Base-by-base conservation (phyloP, 2,888 invertebrate species). In the Brachyptera risi region DNA sequence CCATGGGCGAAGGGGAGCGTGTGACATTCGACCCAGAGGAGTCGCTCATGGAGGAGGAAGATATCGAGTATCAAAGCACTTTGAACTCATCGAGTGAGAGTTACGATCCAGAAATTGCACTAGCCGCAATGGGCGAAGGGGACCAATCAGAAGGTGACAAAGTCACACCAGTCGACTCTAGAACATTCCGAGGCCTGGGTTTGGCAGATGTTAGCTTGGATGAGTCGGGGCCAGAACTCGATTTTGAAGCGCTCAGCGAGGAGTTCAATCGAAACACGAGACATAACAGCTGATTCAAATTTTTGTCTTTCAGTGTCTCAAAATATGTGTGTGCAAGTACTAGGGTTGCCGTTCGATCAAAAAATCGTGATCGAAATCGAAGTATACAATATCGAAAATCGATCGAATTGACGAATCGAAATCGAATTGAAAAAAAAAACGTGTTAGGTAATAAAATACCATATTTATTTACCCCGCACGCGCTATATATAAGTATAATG, bases 201-300 rank as follows among this genome's bases (percentile, higher is more conserved):
- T 42, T 61, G 23, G 51, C 57, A n/a, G 61, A 63, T 35, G 63
- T 63, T n/a, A 61, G 61, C 31, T 23, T 61, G 17, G 64, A 64
- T 19, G 64, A 61, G 51, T 61, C 61, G 5, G 61, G 59, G 3
- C 56, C 73, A 1, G 73, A 74, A 47, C 68, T 74, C 11, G 74
- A 73, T 66, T 75, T 75, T 62, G 73, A 72, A 37, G 73, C 72
- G 40, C 66, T 75, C 19, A 73, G 71, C 56, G 72, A 74, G 59
- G 74, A 75, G 66, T 75, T 75, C 56, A 73, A 71, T 61, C 68
- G 73, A 61, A 73, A 71, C 64, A 73, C 72, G 23, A 71, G 71
- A n/a, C 64, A 62, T 27, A 62, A 60, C 35, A 64, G 64, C 44
- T 64, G 37, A 58, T 31, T 5, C 5, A 11, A 11, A 5, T 7